Evolutionary conservation across 1,140 invertebrate species (phyloP).

Genomic region (Platorchestia sp.): DNA sequence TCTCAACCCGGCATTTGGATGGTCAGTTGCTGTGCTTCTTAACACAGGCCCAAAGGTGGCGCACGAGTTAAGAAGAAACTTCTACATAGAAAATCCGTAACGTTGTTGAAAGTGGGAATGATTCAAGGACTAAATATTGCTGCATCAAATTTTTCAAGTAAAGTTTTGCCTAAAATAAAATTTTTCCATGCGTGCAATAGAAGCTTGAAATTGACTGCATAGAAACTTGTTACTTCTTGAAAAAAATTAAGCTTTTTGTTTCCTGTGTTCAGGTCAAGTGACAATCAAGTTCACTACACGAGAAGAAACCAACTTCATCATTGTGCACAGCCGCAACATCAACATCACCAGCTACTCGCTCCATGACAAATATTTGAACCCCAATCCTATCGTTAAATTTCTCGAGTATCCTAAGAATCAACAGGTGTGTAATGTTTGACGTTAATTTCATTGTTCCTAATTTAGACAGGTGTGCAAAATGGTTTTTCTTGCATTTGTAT

Average conservation of each 20-base stretch:
- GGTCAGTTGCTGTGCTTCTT: constrained; percentile 74
- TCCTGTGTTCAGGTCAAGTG: constrained; percentile 79
- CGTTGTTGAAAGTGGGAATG: neutral
- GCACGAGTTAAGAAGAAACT: neutral
- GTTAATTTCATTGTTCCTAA: too few relatives aligned
- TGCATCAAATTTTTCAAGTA: neutral
- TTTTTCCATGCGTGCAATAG: too few relatives aligned
- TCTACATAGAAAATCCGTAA: neutral
- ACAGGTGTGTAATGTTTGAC: constrained; percentile 56
- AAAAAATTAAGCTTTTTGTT: neutral
- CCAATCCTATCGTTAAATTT: constrained; percentile 77
- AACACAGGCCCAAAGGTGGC: too few relatives aligned
- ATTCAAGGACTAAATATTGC: neutral
- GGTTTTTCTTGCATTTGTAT: too few relatives aligned
- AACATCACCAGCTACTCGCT: constrained; percentile 82
- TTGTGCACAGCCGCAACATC: constrained; percentile 91
- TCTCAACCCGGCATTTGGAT: constrained; percentile 89
- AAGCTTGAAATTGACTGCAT: too few relatives aligned
- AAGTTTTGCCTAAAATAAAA: neutral
- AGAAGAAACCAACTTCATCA: constrained; percentile 88
- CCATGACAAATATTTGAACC: constrained; percentile 76
- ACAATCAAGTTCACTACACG: constrained; percentile 78
- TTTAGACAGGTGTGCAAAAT: too few relatives aligned
- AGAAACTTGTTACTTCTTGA: too few relatives aligned
- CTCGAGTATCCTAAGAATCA: constrained; percentile 78